Evolutionary conservation across 2,888 invertebrate species (phyloP).

Genomic region (Perithous albicinctus): DNA sequence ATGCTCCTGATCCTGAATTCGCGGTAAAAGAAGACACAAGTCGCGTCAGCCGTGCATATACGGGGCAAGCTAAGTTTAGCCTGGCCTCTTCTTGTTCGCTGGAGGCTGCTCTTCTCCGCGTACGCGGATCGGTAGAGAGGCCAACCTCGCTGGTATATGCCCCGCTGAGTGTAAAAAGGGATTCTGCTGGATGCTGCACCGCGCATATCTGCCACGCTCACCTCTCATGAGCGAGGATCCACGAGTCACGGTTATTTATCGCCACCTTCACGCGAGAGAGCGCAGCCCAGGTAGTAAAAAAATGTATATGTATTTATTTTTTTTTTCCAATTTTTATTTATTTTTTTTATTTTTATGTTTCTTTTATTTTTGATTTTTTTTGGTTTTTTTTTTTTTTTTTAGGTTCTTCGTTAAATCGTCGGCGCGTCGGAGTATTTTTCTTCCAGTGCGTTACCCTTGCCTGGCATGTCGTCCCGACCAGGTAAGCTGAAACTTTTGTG

Average conservation of each 20-base stretch:
- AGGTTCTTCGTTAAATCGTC: slow-evolving; percentile 1
- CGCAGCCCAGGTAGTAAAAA: slow-evolving; percentile 60
- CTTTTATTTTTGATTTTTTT: slow-evolving; percentile 17
- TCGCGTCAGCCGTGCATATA: slow-evolving; percentile 53
- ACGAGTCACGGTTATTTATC: slow-evolving; percentile 69
- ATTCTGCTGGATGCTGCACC: slow-evolving; percentile 34
- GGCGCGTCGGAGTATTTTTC: slow-evolving; percentile 55
- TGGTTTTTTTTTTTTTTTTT: slow-evolving; percentile 13
- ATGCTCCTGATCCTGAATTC: slow-evolving; percentile 68
- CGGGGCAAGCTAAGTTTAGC: slow-evolving; percentile 70
- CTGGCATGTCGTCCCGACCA: slow-evolving; percentile 57
- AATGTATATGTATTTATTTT: slow-evolving; percentile 43
- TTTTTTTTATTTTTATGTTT: slow-evolving; percentile 33
- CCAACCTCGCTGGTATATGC: background rate
- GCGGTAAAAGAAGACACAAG: slow-evolving; percentile 62
- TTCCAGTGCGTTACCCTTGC: slow-evolving; percentile 62
- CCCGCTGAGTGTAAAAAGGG: slow-evolving; percentile 46
- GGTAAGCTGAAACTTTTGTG: slow-evolving; percentile 24
- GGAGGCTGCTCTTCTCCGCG: no score
- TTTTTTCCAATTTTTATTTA: slow-evolving; percentile 29
- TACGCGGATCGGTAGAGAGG: slow-evolving; percentile 3
- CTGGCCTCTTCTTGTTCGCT: slow-evolving; percentile 57
- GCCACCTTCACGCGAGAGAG: slow-evolving; percentile 56
- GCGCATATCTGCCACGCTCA: slow-evolving; percentile 31
- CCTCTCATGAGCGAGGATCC: slow-evolving; percentile 47